Conservation (phyloP, 2,797 vertebrate species). For the Salarias fasciatus region DNA sequence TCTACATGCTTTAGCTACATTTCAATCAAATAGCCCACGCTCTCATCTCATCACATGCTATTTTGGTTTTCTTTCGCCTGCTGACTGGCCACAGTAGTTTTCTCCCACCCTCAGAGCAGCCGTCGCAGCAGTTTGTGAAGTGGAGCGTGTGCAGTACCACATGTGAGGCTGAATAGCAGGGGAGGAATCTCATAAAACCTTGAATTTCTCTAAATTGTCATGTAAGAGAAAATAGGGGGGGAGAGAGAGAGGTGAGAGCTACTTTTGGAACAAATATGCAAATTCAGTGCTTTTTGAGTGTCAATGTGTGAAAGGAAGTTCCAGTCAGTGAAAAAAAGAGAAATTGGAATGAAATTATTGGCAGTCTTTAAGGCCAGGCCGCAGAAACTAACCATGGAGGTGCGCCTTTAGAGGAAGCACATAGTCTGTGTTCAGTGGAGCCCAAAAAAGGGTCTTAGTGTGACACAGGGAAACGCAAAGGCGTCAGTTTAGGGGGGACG, state of each 20-base stretch:
- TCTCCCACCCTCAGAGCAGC: conserved; percentile 52
- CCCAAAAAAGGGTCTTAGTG: neutral
- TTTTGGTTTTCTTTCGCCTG: conserved; percentile 41
- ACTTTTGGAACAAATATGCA: conserved; percentile 46
- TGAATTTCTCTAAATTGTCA: conserved; percentile 47
- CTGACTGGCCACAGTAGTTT: conserved; percentile 36
- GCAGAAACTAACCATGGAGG: conserved; percentile 21
- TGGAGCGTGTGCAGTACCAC: conserved; percentile 48
- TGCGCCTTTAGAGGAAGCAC: conserved; percentile 11
- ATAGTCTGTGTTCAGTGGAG: neutral
- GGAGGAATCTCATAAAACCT: conserved; percentile 40
- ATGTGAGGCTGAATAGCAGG: conserved; percentile 43
- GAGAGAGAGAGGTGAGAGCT: conserved; percentile 29
- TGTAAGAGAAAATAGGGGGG: neutral
- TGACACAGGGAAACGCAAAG: too few relatives aligned
- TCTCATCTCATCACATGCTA: conserved; percentile 18
- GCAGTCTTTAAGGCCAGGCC: conserved; percentile 23
- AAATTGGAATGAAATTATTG: conserved; percentile 26
- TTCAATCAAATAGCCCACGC: conserved; percentile 1
- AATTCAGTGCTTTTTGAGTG: conserved; percentile 50
- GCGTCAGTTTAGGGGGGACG: too few relatives aligned
- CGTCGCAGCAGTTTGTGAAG: conserved; percentile 42
- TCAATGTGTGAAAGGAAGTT: conserved; percentile 47
- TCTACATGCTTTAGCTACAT: neutral
- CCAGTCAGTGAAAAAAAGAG: conserved; percentile 21